Evolutionary conservation across 1,140 invertebrate species (phyloP).

Genomic region (Leptinotarsa undecemlineata): DNA sequence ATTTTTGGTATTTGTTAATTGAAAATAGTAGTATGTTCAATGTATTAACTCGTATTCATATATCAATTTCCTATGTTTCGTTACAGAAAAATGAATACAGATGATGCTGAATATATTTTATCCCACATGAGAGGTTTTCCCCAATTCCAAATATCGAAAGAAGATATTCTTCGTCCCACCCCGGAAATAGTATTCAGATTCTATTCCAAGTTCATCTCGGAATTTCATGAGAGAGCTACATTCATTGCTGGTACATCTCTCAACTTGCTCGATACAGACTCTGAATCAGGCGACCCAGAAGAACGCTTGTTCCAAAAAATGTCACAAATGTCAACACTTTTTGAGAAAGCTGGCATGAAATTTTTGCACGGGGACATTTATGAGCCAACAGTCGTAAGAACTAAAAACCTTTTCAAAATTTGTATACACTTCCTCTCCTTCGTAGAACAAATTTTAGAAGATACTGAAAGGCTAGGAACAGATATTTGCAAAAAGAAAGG

Average conservation of each 20-base stretch:
- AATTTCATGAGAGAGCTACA: background rate
- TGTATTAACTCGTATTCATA: too few species aligned
- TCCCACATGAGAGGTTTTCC: background rate
- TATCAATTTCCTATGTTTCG: too few species aligned
- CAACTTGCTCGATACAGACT: background rate
- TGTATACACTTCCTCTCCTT: background rate
- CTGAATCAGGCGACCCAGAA: background rate
- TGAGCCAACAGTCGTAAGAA: background rate
- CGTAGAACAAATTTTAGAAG: background rate
- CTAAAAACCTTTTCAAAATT: background rate
- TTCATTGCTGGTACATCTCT: background rate
- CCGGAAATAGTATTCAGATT: background rate
- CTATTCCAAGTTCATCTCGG: background rate
- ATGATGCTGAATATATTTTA: background rate
- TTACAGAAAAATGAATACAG: background rate
- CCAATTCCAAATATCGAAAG: background rate
- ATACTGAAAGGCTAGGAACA: background rate
- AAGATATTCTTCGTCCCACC: background rate
- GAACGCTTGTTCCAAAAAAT: background rate
- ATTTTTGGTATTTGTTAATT: too few species aligned
- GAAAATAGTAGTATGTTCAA: too few species aligned
- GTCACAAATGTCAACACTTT: background rate
- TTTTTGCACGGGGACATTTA: background rate
- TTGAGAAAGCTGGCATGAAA: background rate
- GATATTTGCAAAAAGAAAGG: background rate